A percentile compares a stretch with the other conserved stretches of the same genome.
Conservation (phyloP, 2,113 vertebrate genomes). For the Thermophis baileyi region DNA sequence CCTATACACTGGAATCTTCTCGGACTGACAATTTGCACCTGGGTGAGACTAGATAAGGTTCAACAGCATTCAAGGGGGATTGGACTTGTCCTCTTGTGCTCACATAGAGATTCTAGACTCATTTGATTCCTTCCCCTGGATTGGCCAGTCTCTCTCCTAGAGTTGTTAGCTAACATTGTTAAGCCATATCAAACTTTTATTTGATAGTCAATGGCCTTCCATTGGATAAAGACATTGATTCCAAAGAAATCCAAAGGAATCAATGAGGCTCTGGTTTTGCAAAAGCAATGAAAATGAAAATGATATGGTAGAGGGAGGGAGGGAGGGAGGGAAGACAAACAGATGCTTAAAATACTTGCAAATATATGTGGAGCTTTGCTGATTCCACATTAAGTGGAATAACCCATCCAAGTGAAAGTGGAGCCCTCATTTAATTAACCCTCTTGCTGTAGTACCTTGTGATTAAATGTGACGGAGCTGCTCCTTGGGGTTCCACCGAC, state of each 20-base stretch:
- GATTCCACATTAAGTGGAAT: constrained; percentile 77
- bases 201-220: neutral
- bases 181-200: neutral
- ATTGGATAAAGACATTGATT: neutral
- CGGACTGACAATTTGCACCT: neutral
- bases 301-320: neutral
- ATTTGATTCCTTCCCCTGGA: neutral
- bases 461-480: constrained; percentile 91
- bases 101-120: neutral
- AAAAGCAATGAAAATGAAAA: constrained; percentile 63
- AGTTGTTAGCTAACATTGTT: neutral
- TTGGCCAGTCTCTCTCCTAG: neutral
- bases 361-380: constrained; percentile 75
- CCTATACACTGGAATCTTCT: neutral
- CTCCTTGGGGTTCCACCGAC: constrained; percentile 84
- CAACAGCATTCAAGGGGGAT: neutral
- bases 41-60: neutral
- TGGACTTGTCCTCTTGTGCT: neutral
- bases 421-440: constrained; percentile 93
- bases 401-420: constrained; percentile 76
- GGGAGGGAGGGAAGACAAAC: constrained; percentile 55
- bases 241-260: neutral
- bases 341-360: constrained; percentile 73
- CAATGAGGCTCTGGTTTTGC: constrained; percentile 32
- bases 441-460: constrained; percentile 86